These are phyloP conservation scores for Atractosteus spatula DNA, from an alignment of 2,113 vertebrate genomes.

Conservation along the genomic window DNA sequence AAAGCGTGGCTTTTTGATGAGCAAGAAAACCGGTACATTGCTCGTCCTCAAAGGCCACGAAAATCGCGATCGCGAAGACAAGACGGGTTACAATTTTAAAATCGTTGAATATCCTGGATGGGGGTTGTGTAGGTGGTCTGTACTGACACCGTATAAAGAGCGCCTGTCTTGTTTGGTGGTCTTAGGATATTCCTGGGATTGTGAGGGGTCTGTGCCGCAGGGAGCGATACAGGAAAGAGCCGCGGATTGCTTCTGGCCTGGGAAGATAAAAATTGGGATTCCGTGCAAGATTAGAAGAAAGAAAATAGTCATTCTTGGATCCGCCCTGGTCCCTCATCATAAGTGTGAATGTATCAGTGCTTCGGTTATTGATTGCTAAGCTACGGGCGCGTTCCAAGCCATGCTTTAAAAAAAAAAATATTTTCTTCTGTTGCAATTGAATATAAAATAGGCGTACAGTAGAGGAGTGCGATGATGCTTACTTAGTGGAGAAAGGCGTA, in stretches of 20 bases:
- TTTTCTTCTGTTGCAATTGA: too few species aligned
- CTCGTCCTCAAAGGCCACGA: too few species aligned
- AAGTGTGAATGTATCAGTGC: not conserved
- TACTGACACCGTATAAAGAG: not conserved
- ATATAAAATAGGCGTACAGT: too few species aligned
- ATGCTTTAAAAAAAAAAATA: not conserved
- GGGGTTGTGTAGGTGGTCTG: not conserved
- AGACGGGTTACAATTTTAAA: too few species aligned
- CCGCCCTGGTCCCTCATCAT: not conserved
- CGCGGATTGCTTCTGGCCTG: constrained; percentile 22
- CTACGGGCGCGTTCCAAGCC: constrained; percentile 14
- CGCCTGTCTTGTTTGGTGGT: not conserved
- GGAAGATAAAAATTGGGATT: not conserved
- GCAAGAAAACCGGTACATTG: too few species aligned
- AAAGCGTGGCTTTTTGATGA: too few species aligned
- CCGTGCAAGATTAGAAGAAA: not conserved
- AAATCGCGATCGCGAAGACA: too few species aligned
- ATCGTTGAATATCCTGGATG: too few species aligned
- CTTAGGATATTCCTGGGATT: not conserved
- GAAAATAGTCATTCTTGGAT: not conserved
- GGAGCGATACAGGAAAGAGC: constrained; percentile 17
- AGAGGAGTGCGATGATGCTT: too few species aligned
- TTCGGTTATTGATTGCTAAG: not conserved
- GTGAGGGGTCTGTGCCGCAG: constrained; percentile 8
- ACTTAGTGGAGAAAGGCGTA: too few species aligned